Evolutionary conservation across 2,797 vertebrate species (phyloP).

Genomic region (Mormyrops boulengeri): DNA sequence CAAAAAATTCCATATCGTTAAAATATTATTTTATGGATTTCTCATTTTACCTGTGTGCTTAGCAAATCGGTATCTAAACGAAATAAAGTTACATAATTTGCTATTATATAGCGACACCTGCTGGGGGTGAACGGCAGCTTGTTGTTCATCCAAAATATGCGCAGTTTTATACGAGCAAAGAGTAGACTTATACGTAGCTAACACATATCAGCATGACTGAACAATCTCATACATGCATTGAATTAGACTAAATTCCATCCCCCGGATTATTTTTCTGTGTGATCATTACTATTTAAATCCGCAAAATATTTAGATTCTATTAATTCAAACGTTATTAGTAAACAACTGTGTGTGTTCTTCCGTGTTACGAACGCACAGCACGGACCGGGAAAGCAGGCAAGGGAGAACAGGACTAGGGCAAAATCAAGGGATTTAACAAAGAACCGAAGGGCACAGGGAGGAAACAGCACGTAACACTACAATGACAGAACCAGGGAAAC

Average conservation of each 20-base stretch:
- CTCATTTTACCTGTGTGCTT: background rate
- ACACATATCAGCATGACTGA: background rate
- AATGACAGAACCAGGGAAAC: no score
- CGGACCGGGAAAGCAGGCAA: no score
- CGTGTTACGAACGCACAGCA: background rate
- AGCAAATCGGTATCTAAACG: background rate
- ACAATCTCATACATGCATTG: background rate
- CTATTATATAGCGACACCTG: background rate
- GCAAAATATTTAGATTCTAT: background rate
- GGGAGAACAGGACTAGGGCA: no score
- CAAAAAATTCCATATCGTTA: background rate
- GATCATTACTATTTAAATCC: background rate
- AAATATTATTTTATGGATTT: background rate
- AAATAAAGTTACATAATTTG: background rate
- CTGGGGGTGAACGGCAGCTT: background rate
- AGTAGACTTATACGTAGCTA: background rate
- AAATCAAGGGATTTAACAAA: no score
- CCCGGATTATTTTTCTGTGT: background rate
- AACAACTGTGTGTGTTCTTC: background rate
- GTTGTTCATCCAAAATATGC: background rate
- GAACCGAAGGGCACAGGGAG: no score
- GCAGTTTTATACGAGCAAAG: background rate
- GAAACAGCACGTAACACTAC: no score
- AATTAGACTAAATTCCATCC: background rate
- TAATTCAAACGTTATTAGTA: background rate